These are phyloP conservation scores for Cryptus armator DNA, from an alignment of 2,888 invertebrate genomes.

Conservation along the genomic window DNA sequence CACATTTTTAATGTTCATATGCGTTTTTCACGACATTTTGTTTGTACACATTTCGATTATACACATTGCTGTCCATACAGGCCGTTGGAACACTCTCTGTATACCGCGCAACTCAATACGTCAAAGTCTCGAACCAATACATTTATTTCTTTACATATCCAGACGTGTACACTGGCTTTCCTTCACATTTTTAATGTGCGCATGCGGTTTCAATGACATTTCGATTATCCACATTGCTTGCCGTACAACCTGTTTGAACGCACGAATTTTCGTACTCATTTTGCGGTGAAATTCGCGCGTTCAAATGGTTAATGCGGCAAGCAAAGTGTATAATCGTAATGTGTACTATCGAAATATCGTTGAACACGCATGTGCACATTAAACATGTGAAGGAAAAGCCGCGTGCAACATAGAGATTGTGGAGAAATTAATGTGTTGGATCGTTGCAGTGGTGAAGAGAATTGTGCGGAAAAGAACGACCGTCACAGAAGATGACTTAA, in stretches of 20 bases:
- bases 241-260: too few relatives aligned
- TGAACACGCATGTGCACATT: neutral
- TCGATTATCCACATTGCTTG: too few relatives aligned
- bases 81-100: too few relatives aligned
- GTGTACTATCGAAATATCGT: neutral
- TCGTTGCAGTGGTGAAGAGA: neutral
- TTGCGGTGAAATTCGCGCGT: neutral
- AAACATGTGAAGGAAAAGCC: neutral
- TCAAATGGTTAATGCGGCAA: neutral
- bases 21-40: too few relatives aligned
- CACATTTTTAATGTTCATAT: too few relatives aligned
- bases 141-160: too few relatives aligned
- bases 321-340: neutral
- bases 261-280: too few relatives aligned
- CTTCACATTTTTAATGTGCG: too few relatives aligned
- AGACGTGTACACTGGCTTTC: too few relatives aligned
- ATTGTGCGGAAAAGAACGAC: neutral
- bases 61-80: too few relatives aligned
- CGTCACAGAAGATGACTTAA: too few relatives aligned
- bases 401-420: neutral
- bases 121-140: too few relatives aligned
- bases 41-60: neutral
- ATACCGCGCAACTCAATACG: neutral
- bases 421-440: neutral
- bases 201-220: neutral